phyloP scores from a whole-genome alignment of 2,888 invertebrate genomes.

The Micoletzkya japonica region DNA sequence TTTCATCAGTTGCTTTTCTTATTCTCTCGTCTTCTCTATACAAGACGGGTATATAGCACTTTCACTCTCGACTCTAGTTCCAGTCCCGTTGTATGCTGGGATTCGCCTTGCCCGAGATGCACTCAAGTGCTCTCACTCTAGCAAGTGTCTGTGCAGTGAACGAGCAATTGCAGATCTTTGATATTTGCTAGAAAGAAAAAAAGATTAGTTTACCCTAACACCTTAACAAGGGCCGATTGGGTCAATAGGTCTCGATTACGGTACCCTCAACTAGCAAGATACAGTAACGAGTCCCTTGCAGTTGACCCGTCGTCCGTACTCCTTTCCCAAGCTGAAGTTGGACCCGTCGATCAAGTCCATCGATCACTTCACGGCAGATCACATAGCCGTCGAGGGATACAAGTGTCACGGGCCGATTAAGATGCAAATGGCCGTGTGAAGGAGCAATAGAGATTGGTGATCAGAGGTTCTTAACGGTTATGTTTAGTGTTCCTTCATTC shows the following conservation, averaged over 20 bases:
- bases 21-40: not conserved
- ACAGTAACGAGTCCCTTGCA: constrained; percentile 55
- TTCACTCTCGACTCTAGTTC: constrained; percentile 10
- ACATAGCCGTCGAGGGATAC: constrained; percentile 83
- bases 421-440: constrained; percentile 85
- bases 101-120: no score
- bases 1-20: no score
- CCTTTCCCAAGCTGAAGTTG: constrained; percentile 77
- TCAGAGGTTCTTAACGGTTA: not conserved
- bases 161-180: no score
- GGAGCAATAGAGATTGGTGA: not conserved
- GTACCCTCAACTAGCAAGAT: no score
- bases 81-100: not conserved
- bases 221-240: no score
- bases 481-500: not conserved
- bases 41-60: constrained; percentile 11
- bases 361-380: constrained; percentile 82
- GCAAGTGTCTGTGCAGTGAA: no score
- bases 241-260: no score
- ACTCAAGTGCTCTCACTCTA: no score
- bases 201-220: no score
- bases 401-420: constrained; percentile 84
- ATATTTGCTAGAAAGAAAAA: not conserved
- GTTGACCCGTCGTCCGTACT: constrained; percentile 76
- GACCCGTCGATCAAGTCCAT: constrained; percentile 75